Evolutionary conservation across 2,797 vertebrate genomes (phyloP).

Genomic region (Argentina silus): DNA sequence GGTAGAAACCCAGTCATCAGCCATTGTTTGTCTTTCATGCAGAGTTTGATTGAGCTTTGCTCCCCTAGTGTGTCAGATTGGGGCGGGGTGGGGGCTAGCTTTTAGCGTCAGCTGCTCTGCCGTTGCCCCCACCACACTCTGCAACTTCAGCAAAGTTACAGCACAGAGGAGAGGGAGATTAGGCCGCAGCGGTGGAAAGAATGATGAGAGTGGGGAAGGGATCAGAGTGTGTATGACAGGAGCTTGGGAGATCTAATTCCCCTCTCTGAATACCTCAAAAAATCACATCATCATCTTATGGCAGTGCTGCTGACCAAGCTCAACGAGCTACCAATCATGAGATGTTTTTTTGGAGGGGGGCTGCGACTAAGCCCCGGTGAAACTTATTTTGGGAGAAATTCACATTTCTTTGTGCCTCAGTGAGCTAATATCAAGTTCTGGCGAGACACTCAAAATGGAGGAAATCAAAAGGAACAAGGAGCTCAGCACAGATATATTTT

Average conservation of each 20-base stretch:
- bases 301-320: constrained; percentile 32
- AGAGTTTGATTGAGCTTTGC: constrained; percentile 28
- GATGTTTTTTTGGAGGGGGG: background rate
- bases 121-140: background rate
- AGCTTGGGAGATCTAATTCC: constrained; percentile 38
- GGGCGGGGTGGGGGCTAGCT: background rate
- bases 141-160: constrained; percentile 34
- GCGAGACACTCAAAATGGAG: background rate
- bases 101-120: background rate
- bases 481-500: background rate
- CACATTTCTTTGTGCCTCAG: background rate
- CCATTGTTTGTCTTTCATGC: constrained; percentile 28
- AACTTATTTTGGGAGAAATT: constrained; percentile 13
- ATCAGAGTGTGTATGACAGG: constrained; percentile 32
- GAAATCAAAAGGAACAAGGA: background rate
- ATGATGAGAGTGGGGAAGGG: constrained; percentile 10
- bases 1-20: constrained; percentile 21
- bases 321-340: constrained; percentile 23
- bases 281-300: constrained; percentile 37
- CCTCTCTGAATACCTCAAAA: constrained; percentile 38
- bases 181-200: constrained; percentile 31
- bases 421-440: background rate
- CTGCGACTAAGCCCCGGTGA: background rate
- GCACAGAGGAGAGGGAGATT: constrained; percentile 34
- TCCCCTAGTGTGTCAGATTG: constrained; percentile 32